Evolutionary conservation across 2,797 vertebrate genomes (phyloP).

Genomic region (Mormyrops boulengeri): DNA sequence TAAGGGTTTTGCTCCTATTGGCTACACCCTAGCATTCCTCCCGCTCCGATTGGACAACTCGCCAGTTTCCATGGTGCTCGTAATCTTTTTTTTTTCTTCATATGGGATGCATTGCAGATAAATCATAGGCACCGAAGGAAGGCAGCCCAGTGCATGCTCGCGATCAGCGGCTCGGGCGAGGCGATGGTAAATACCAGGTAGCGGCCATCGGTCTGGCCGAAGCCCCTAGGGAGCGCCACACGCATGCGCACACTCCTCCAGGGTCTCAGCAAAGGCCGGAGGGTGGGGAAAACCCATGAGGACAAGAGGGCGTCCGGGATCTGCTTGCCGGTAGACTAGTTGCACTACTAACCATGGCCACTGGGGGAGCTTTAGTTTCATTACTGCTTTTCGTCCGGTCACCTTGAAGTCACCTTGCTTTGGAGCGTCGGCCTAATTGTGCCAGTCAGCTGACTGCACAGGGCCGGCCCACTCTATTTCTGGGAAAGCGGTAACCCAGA

Average conservation of each 20-base stretch:
- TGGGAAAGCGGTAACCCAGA: slow-evolving; percentile 32
- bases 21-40: slow-evolving; percentile 23
- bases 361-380: slow-evolving; percentile 34
- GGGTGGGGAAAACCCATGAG: slow-evolving; percentile 26
- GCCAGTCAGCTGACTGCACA: slow-evolving; percentile 51
- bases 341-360: neutral
- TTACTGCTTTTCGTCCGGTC: slow-evolving; percentile 52
- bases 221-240: neutral
- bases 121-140: slow-evolving; percentile 47
- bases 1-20: slow-evolving; percentile 11
- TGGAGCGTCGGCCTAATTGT: slow-evolving; percentile 58
- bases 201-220: neutral
- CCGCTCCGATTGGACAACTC: slow-evolving; percentile 40
- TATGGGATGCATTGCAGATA: slow-evolving; percentile 26
- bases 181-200: slow-evolving; percentile 28
- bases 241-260: slow-evolving; percentile 21
- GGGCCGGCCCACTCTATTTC: slow-evolving; percentile 37
- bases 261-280: slow-evolving; percentile 19
- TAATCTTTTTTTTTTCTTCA: slow-evolving; percentile 18
- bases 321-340: too few species aligned
- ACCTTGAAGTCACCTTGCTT: slow-evolving; percentile 70
- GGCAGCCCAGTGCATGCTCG: slow-evolving; percentile 25
- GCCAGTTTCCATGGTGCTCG: slow-evolving; percentile 24
- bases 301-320: neutral
- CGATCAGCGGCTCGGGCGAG: slow-evolving; percentile 21